phyloP scores from a whole-genome alignment of 1,140 invertebrate genomes.

The Chrysomallon squamiferum region DNA sequence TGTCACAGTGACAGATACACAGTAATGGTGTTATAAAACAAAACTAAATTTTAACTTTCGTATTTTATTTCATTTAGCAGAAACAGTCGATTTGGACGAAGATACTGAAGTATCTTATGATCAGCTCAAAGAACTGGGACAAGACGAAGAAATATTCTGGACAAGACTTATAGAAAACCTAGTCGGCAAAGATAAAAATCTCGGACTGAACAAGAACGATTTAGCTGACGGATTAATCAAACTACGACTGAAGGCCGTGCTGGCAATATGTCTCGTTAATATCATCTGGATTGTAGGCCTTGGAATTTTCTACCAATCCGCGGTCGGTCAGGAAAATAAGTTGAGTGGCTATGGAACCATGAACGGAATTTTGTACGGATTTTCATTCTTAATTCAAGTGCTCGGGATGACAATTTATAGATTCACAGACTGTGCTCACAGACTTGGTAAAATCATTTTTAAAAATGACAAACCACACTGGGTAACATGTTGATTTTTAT shows the following conservation, averaged over 20 bases:
- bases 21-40: too few relatives aligned
- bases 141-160: constrained; percentile 32
- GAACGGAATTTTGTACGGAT: constrained; percentile 23
- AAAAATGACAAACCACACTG: constrained; percentile 15
- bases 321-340: not conserved
- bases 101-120: constrained; percentile 7
- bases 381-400: constrained; percentile 33
- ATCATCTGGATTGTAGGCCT: constrained; percentile 27
- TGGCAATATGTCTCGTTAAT: constrained; percentile 23
- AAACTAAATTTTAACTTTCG: too few relatives aligned
- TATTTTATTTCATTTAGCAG: too few relatives aligned
- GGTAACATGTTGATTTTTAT: too few relatives aligned
- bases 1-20: too few relatives aligned
- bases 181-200: constrained; percentile 23
- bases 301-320: constrained; percentile 22
- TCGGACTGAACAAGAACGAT: constrained; percentile 18
- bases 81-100: not conserved
- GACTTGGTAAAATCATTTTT: constrained; percentile 16
- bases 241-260: constrained; percentile 18
- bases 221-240: constrained; percentile 18
- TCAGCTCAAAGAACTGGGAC: constrained; percentile 14
- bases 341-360: constrained; percentile 31
- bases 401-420: constrained; percentile 39
- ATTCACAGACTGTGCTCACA: constrained; percentile 15
- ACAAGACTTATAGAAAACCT: constrained; percentile 10